Conservation (phyloP, 1,140 invertebrate genomes). For the Armadillidium nasatum region DNA sequence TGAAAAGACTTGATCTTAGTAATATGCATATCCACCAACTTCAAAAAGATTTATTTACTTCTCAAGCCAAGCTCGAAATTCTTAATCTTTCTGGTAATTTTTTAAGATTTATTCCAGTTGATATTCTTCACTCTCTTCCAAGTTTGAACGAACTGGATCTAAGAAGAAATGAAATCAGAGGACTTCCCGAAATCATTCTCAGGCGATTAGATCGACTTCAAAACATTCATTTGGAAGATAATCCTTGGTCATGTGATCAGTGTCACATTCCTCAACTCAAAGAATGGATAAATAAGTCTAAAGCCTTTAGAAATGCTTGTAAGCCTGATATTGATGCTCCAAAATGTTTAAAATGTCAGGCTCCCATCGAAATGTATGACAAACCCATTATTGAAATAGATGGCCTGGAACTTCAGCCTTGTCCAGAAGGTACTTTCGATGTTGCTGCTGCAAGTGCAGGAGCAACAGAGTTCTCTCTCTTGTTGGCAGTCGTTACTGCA, state of each 20-base stretch:
- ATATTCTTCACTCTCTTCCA: conserved; percentile 55
- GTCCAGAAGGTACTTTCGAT: conserved; percentile 41
- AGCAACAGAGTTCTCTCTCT: conserved; percentile 35
- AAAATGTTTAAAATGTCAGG: conserved; percentile 42
- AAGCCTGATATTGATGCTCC: conserved; percentile 41
- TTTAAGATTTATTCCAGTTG: conserved; percentile 55
- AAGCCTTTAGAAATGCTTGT: conserved; percentile 38
- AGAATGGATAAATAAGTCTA: conserved; percentile 47
- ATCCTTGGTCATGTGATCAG: conserved; percentile 63
- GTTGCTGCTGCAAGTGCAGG: conserved; percentile 35
- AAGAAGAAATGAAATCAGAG: conserved; percentile 59
- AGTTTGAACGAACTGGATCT: conserved; percentile 59
- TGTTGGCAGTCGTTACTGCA: conserved; percentile 48
- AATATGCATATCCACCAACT: conserved; percentile 69
- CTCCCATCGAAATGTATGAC: conserved; percentile 42
- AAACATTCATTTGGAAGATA: conserved; percentile 56
- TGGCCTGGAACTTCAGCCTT: conserved; percentile 40
- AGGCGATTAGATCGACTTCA: conserved; percentile 51
- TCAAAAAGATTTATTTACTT: conserved; percentile 61
- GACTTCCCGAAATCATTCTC: conserved; percentile 57
- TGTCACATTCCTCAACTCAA: conserved; percentile 53
- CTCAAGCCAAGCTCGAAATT: conserved; percentile 54
- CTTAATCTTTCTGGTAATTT: conserved; percentile 58
- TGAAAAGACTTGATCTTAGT: conserved; percentile 57
- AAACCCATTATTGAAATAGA: conserved; percentile 43